These are phyloP conservation scores for Tadarida brasiliensis DNA, from an alignment of 2,797 vertebrate genomes.

Conservation along the genomic window DNA sequence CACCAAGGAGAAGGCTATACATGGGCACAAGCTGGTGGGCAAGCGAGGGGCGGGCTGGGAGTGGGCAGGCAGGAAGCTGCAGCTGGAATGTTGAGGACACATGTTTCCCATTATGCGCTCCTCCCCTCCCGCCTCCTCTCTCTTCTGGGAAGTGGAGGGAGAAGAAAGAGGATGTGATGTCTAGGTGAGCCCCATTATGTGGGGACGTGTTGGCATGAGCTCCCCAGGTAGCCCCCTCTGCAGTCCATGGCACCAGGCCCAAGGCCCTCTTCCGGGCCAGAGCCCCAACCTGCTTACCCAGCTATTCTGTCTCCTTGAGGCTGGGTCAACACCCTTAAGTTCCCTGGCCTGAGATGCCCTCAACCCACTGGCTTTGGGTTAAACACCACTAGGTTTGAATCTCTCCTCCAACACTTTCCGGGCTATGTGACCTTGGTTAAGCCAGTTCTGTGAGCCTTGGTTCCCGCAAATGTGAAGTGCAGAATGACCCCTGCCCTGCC, in stretches of 20 bases:
- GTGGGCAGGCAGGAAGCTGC: background rate
- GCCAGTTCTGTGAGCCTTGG: background rate
- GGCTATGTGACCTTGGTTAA: background rate
- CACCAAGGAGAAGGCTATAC: background rate
- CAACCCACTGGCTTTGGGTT: background rate
- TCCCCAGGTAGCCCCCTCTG: background rate
- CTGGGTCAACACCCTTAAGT: background rate
- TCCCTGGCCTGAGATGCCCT: background rate
- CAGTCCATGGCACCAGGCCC: background rate
- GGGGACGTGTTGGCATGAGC: background rate
- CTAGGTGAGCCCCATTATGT: background rate
- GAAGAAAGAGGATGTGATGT: constrained; percentile 34
- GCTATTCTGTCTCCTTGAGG: background rate
- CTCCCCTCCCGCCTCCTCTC: background rate
- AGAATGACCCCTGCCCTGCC: background rate
- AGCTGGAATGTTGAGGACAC: constrained; percentile 23
- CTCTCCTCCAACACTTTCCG: background rate
- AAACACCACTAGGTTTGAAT: background rate
- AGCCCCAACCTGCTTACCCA: background rate
- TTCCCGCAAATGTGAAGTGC: background rate
- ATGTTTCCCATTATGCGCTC: background rate
- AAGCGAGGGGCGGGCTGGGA: background rate
- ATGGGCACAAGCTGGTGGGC: background rate
- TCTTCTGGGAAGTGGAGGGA: background rate
- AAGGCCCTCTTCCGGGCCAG: background rate